Percentiles rank a stretch among this genome's conserved stretches.
Conservation (phyloP, 2,888 invertebrate genomes). For the Pseudeuparius sepicola region DNA sequence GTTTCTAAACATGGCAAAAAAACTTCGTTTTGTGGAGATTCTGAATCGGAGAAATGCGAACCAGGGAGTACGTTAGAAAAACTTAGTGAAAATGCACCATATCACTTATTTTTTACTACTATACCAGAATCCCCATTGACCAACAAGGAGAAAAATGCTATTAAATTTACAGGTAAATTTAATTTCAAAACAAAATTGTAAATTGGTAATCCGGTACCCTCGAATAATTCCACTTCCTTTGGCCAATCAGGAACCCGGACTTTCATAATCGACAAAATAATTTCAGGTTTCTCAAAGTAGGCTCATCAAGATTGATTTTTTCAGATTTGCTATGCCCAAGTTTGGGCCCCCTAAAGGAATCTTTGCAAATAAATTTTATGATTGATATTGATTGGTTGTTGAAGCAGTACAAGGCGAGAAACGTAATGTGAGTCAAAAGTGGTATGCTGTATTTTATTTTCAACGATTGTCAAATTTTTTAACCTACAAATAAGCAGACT, state of each 20-base stretch:
- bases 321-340: constrained; percentile 69
- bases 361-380: constrained; percentile 89
- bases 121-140: constrained; percentile 56
- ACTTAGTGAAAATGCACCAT: constrained; percentile 57
- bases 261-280: no score
- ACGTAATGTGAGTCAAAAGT: constrained; percentile 47
- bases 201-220: no score
- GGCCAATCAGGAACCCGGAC: no score
- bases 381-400: constrained; percentile 83
- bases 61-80: constrained; percentile 54
- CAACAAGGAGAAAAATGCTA: constrained; percentile 51
- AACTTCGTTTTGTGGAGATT: constrained; percentile 34
- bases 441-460: constrained; percentile 10
- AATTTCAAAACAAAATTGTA: no score
- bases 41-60: constrained; percentile 5
- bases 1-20: constrained; percentile 43
- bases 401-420: constrained; percentile 72
- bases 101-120: constrained; percentile 64
- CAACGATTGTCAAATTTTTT: constrained; percentile 1
- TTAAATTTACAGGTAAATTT: constrained; percentile 55
- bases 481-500: no score
- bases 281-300: no score
- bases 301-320: no score
- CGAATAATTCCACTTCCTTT: no score
- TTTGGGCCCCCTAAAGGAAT: constrained; percentile 61